Percentiles rank a stretch among this genome's conserved stretches.
These are phyloP conservation scores for Pardosa pseudoannulata DNA, from an alignment of 2,888 invertebrate species.

Conservation along the genomic window DNA sequence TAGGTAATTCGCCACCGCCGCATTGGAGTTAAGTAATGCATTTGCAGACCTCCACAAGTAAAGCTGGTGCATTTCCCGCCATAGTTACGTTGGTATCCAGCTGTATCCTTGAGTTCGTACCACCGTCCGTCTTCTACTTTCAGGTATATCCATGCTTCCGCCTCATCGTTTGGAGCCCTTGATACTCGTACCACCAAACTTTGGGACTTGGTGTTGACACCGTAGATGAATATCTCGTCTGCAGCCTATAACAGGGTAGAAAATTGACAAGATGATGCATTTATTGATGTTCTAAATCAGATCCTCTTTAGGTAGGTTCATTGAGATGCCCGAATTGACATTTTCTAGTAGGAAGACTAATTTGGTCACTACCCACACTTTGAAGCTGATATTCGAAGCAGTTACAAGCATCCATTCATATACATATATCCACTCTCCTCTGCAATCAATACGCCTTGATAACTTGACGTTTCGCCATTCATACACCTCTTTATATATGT, in stretches of 20 bases:
- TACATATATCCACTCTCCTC: too few relatives aligned
- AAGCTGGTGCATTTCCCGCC: conserved; percentile 20
- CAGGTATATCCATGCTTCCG: conserved; percentile 47
- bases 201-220: conserved; percentile 49
- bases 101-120: conserved; percentile 16
- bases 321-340: too few relatives aligned
- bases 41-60: conserved; percentile 38
- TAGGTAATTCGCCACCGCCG: conserved; percentile 56
- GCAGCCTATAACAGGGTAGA: conserved; percentile 18
- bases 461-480: too few relatives aligned
- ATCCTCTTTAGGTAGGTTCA: too few relatives aligned
- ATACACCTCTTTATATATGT: too few relatives aligned
- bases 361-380: too few relatives aligned
- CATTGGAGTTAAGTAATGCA: conserved; percentile 48
- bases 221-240: conserved; percentile 58
- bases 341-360: too few relatives aligned
- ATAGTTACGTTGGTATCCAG: conserved; percentile 26
- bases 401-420: too few relatives aligned
- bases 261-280: too few relatives aligned
- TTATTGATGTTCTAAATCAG: too few relatives aligned
- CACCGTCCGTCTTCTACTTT: conserved; percentile 29
- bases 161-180: not conserved
- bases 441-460: too few relatives aligned
- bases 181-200: conserved; percentile 23
- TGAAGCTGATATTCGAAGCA: too few relatives aligned